These are phyloP conservation scores for Gobiocypris rarus DNA, from an alignment of 2,113 vertebrate genomes.

Conservation along the genomic window DNA sequence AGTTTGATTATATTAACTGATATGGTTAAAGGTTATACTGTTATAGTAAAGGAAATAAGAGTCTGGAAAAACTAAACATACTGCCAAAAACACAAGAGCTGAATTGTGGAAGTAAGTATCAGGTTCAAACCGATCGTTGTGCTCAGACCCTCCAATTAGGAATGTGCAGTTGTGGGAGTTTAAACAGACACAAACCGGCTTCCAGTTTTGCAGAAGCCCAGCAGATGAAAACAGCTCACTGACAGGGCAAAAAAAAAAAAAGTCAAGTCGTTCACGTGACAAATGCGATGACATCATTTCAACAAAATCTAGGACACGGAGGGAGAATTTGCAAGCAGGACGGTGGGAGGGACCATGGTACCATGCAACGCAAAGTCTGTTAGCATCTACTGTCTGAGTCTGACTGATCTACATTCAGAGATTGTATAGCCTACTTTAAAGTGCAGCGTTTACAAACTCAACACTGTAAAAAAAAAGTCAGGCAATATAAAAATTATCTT, in stretches of 20 bases:
- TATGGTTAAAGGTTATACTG: background rate
- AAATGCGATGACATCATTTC: constrained; percentile 73
- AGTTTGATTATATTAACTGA: background rate
- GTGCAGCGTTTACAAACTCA: background rate
- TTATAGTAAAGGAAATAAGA: constrained; percentile 11
- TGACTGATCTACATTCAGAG: constrained; percentile 47
- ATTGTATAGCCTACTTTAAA: constrained; percentile 53
- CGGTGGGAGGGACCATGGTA: constrained; percentile 55
- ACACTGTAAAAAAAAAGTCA: background rate
- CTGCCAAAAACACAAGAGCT: constrained; percentile 25
- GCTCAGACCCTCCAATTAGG: constrained; percentile 27
- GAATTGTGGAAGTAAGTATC: background rate
- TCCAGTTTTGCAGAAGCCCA: constrained; percentile 8
- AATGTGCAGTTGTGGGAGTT: constrained; percentile 17
- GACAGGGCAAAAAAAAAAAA: constrained; percentile 24
- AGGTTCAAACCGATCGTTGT: constrained; percentile 11
- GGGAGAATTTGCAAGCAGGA: constrained; percentile 54
- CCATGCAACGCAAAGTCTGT: constrained; percentile 44
- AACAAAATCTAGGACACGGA: constrained; percentile 74
- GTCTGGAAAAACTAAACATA: constrained; percentile 15
- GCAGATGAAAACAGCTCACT: constrained; percentile 23
- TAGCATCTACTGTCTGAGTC: constrained; percentile 50
- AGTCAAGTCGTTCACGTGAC: constrained; percentile 67
- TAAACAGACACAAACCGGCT: background rate
- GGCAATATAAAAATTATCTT: background rate